Evolutionary conservation across 2,888 invertebrate genomes (phyloP).

Genomic region (Mantis religiosa): DNA sequence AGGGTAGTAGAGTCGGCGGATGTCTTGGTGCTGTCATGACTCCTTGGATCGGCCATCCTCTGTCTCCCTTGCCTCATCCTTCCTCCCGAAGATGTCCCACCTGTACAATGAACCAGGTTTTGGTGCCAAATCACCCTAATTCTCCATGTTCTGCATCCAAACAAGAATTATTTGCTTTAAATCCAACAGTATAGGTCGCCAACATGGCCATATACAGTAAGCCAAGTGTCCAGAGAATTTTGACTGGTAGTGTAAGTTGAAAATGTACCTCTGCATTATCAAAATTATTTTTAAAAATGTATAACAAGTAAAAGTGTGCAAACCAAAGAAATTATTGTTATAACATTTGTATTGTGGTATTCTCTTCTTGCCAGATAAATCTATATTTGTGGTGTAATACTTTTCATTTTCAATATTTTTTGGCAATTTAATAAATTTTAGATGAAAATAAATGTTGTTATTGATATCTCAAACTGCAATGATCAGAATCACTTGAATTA

Average conservation of each 20-base stretch:
- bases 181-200: too few species aligned
- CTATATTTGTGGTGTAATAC: not conserved
- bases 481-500: not conserved
- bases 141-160: too few species aligned
- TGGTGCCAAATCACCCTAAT: too few species aligned
- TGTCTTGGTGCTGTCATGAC: too few species aligned
- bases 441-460: not conserved
- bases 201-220: too few species aligned
- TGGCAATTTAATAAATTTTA: not conserved
- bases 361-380: not conserved
- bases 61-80: too few species aligned
- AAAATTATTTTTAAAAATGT: not conserved
- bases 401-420: not conserved
- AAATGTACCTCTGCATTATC: not conserved
- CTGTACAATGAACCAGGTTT: too few species aligned
- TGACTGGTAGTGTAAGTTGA: not conserved
- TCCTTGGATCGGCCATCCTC: too few species aligned
- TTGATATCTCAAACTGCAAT: not conserved
- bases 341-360: not conserved
- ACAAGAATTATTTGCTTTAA: too few species aligned
- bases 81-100: too few species aligned
- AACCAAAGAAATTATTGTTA: not conserved
- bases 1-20: too few species aligned
- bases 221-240: too few species aligned
- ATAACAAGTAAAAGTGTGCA: not conserved